These are phyloP conservation scores for Sterna hirundo DNA, from an alignment of 2,113 vertebrate genomes.

Conservation along the genomic window DNA sequence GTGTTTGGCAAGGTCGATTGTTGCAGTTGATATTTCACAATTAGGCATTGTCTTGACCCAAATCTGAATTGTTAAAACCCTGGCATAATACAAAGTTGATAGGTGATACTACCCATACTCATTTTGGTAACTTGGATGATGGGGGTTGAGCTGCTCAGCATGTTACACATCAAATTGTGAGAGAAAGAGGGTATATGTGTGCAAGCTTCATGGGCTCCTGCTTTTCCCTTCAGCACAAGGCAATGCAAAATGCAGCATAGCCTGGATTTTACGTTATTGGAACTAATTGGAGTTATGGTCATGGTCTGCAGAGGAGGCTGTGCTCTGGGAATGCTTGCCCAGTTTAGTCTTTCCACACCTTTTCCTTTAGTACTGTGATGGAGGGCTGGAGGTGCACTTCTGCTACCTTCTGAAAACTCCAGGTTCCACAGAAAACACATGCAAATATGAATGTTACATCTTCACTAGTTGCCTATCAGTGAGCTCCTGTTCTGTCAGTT, in stretches of 20 bases:
- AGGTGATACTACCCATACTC: not conserved
- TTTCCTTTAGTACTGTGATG: not conserved
- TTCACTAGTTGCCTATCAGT: not conserved
- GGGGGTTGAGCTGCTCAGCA: not conserved
- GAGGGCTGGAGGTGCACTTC: not conserved
- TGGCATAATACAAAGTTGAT: not conserved
- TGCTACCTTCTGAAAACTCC: not conserved
- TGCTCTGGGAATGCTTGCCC: not conserved
- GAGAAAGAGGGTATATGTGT: not conserved
- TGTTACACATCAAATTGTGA: not conserved
- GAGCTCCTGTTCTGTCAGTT: not conserved
- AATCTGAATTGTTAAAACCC: not conserved
- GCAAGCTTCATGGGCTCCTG: not conserved
- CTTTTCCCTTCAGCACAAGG: not conserved
- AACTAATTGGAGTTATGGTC: not conserved
- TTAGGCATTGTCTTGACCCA: not conserved
- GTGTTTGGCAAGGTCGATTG: not conserved
- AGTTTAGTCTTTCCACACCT: not conserved
- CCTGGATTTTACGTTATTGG: not conserved
- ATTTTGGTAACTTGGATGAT: not conserved
- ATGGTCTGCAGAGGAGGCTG: not conserved
- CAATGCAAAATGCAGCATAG: not conserved
- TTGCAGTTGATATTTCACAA: not conserved
- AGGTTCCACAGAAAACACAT: not conserved
- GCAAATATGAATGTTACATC: not conserved